Base-by-base conservation (phyloP, 2,888 invertebrate species). In the Ariolimax columbianus region DNA sequence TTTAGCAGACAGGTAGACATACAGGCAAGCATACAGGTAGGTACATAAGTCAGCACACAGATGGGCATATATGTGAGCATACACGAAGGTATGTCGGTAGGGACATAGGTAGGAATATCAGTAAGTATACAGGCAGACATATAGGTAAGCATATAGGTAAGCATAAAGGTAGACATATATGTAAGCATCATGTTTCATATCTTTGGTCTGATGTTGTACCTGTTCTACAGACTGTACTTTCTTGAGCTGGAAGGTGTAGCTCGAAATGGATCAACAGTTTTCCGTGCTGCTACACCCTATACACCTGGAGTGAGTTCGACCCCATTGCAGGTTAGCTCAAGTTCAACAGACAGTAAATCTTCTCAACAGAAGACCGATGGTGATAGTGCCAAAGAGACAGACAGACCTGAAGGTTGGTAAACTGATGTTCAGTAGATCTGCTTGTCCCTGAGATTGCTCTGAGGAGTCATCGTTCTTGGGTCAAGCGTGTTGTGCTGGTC, bases 191-290 rank as follows among this genome's bases (percentile, higher is more conserved):
- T n/a, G n/a, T n/a, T n/a, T n/a, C n/a, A n/a, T n/a, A n/a, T n/a
- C n/a, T n/a, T n/a, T n/a, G n/a, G n/a, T n/a, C 7, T 19, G 19
- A 17, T 17, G 55, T 38, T 19, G 3, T 72, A 6, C 59, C 19
- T 47, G 26, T 47, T 23, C 6, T 40, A 14, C 30, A 79, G 79
- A 23, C 43, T 1, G 0, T 79, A 79, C 79, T 79, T 30, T 30
- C 0, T 79, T 14, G 79, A 79, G 26, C 43, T 79, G 1, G 36
- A 79, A 23, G 79, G 68, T 23, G 17, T 79, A 17, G 30, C 79
- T 14, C 26, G 17, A 66, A 26, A 30, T 14, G 73, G 47, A 30
- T 51, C 47, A 30, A 2, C 51, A 19, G 26, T 75, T 73, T 0
- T 75, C 6, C 51, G 33, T 17, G 75, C 51, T 51, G 30, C 30